Evolutionary conservation across 2,888 invertebrate species (phyloP).

Genomic region (Euproctis similis): DNA sequence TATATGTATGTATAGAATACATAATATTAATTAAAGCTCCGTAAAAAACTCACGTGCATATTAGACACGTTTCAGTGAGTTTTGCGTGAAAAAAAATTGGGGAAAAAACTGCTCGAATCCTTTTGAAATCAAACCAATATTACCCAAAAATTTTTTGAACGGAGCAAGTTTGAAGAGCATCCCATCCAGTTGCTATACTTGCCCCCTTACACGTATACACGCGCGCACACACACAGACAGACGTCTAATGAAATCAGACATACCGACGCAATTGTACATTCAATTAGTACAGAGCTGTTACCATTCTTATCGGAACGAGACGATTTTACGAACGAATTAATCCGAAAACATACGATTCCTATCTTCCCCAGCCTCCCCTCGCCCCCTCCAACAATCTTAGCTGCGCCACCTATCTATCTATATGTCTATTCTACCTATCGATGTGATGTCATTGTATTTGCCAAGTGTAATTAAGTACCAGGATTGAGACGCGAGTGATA

Average conservation of each 20-base stretch:
- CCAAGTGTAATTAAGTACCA: conserved; percentile 68
- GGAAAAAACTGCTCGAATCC: conserved; percentile 3
- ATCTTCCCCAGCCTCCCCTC: conserved; percentile 54
- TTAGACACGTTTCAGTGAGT: conserved; percentile 1
- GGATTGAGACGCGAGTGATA: conserved; percentile 43
- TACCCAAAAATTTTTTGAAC: conserved; percentile 28
- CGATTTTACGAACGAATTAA: conserved; percentile 77
- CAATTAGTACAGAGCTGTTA: conserved; percentile 72
- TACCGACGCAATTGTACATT: conserved; percentile 71
- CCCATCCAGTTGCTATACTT: conserved; percentile 26
- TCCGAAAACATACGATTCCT: conserved; percentile 74
- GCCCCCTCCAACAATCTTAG: no score
- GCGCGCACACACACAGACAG: no score
- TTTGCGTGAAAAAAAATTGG: neutral
- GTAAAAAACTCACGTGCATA: neutral
- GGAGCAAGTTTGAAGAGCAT: conserved; percentile 31
- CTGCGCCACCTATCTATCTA: conserved; percentile 37
- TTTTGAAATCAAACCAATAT: conserved; percentile 27
- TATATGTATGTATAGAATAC: neutral
- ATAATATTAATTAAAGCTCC: neutral
- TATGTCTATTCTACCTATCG: conserved; percentile 42
- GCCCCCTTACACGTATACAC: conserved; percentile 35
- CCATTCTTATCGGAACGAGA: conserved; percentile 73
- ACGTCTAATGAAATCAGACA: conserved; percentile 68
- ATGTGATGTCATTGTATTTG: conserved; percentile 65